A percentile compares a stretch with the other conserved stretches of the same genome.
These are phyloP conservation scores for Colaptes auratus DNA, from an alignment of 2,113 vertebrate species.

Conservation along the genomic window DNA sequence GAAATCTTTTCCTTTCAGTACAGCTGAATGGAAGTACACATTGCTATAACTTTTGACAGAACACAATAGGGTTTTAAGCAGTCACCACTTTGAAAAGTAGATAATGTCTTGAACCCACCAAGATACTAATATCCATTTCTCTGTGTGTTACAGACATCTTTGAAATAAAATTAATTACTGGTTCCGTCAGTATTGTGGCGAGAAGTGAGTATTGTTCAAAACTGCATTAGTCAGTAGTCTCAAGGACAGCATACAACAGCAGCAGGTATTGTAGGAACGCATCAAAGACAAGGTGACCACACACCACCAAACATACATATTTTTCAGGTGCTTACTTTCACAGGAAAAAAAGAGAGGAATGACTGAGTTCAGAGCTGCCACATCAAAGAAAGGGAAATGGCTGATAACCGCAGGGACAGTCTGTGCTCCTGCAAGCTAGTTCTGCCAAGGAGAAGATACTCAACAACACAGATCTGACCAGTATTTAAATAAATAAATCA, in stretches of 20 bases:
- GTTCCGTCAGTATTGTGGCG: background rate
- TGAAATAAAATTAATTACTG: background rate
- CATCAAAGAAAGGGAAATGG: background rate
- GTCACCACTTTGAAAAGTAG: background rate
- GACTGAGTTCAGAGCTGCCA: background rate
- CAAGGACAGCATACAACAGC: background rate
- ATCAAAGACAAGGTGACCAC: background rate
- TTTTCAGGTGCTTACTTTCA: background rate
- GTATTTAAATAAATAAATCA: background rate
- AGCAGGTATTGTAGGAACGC: background rate
- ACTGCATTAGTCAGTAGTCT: background rate
- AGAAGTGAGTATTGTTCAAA: background rate
- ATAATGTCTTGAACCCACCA: background rate
- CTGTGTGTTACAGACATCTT: background rate
- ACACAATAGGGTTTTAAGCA: background rate
- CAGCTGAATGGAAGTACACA: background rate
- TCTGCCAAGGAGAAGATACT: background rate
- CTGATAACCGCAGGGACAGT: background rate
- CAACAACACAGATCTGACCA: background rate
- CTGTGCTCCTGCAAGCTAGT: background rate
- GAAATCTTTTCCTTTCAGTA: background rate
- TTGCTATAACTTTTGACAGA: background rate
- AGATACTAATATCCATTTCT: background rate
- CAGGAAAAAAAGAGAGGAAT: background rate
- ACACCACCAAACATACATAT: fast-evolving